These are phyloP conservation scores for Tuberolachnus salignus DNA, from an alignment of 2,888 invertebrate genomes.

Conservation along the genomic window DNA sequence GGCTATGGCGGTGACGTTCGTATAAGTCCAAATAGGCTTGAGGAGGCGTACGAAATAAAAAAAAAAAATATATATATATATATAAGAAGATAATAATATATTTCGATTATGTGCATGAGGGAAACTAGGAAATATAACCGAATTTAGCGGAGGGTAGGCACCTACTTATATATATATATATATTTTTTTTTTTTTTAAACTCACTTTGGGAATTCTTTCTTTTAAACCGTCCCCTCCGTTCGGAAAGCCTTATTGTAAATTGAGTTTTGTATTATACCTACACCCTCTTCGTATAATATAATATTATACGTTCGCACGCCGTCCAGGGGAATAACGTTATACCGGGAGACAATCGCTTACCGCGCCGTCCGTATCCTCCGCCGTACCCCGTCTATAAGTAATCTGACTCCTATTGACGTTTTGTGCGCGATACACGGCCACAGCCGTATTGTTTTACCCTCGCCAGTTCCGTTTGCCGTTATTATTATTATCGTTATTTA, in stretches of 20 bases:
- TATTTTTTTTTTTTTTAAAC: slow-evolving; percentile 39
- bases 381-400: slow-evolving; percentile 18
- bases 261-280: slow-evolving; percentile 46
- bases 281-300: slow-evolving; percentile 16
- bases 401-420: slow-evolving; percentile 42
- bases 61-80: neutral
- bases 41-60: too few relatives aligned
- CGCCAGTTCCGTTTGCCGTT: too few relatives aligned
- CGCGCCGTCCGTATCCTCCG: neutral
- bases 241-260: slow-evolving; percentile 54
- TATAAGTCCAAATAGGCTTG: too few relatives aligned
- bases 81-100: slow-evolving; percentile 4
- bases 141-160: slow-evolving; percentile 26
- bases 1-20: too few relatives aligned
- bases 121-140: slow-evolving; percentile 47
- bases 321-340: slow-evolving; percentile 43
- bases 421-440: neutral
- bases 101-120: slow-evolving; percentile 31
- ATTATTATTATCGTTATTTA: neutral
- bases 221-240: slow-evolving; percentile 9
- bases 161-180: neutral
- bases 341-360: slow-evolving; percentile 33
- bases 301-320: slow-evolving; percentile 35
- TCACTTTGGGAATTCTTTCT: slow-evolving; percentile 33
- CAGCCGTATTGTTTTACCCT: slow-evolving; percentile 14